Conservation (phyloP, 2,113 vertebrate species). For the Neogale vison region DNA sequence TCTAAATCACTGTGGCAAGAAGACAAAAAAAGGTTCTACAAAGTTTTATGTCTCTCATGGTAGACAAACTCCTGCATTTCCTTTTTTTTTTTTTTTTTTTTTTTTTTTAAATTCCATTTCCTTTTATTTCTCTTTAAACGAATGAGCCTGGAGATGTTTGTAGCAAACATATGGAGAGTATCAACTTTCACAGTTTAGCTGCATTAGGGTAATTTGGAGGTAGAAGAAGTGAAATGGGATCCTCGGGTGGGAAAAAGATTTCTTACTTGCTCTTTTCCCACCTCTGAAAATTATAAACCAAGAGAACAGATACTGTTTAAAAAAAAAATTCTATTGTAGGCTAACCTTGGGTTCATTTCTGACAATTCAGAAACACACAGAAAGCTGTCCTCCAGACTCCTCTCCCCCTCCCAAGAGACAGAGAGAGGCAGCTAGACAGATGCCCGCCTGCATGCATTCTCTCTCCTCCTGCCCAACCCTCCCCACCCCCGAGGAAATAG, state of each 20-base stretch:
- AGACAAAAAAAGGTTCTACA: background rate
- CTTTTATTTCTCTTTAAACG: background rate
- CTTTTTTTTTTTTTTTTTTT: background rate
- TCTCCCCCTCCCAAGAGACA: background rate
- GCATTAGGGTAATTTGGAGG: background rate
- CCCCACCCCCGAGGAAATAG: background rate
- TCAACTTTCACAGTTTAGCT: conserved; percentile 43
- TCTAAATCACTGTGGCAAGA: background rate
- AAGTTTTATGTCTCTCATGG: background rate
- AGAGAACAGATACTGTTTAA: background rate
- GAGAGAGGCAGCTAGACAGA: background rate
- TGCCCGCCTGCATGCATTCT: fast-evolving
- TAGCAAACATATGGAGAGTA: conserved; percentile 36
- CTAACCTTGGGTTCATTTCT: background rate
- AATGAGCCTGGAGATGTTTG: conserved; percentile 32
- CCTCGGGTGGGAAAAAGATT: background rate
- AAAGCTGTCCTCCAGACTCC: background rate
- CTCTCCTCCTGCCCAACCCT: background rate
- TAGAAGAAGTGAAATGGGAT: background rate
- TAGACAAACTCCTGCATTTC: conserved; percentile 31
- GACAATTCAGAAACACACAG: background rate
- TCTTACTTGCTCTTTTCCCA: background rate
- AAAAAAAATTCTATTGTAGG: background rate
- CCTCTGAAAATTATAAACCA: background rate
- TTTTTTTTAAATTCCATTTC: background rate